A percentile compares a stretch with the other conserved stretches of the same genome.
Conservation (phyloP, 92 coral and sea anemone species). For the Porites cylindrica region DNA sequence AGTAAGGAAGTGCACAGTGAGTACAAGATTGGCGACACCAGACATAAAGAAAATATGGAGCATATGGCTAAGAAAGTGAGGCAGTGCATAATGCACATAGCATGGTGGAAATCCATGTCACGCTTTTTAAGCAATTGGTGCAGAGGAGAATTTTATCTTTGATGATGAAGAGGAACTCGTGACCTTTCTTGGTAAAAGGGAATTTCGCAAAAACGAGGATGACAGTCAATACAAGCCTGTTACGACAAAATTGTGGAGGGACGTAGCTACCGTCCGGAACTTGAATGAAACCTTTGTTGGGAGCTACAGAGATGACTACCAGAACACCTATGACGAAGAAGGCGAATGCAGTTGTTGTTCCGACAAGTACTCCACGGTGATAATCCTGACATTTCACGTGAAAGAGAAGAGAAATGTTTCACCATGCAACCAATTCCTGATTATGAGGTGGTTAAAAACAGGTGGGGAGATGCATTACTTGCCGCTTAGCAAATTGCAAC, state of each 20-base stretch:
- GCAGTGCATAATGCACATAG: neutral
- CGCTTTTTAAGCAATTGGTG: neutral
- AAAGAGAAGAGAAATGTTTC: neutral
- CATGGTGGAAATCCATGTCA: conserved; percentile 30
- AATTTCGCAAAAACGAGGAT: conserved; percentile 8
- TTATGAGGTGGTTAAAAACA: conserved; percentile 41
- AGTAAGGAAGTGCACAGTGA: neutral
- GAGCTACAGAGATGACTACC: conserved; percentile 40
- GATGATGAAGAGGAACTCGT: conserved; percentile 23
- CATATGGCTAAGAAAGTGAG: neutral
- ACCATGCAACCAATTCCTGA: conserved; percentile 47
- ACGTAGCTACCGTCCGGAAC: conserved; percentile 18
- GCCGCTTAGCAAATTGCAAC: conserved; percentile 1
- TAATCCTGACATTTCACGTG: conserved; percentile 1
- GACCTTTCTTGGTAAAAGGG: conserved; percentile 13
- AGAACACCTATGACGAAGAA: conserved; percentile 2
- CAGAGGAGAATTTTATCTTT: conserved; percentile 23
- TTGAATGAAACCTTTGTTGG: conserved; percentile 16
- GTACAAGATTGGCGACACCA: neutral
- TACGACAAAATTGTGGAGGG: neutral
- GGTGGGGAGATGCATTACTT: conserved; percentile 42
- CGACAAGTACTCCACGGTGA: conserved; percentile 26
- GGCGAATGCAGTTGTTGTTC: conserved; percentile 5
- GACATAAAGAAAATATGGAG: neutral
- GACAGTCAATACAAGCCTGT: neutral